Base-by-base conservation (phyloP, 2,797 vertebrate genomes). In the Podarcis siculus region DNA sequence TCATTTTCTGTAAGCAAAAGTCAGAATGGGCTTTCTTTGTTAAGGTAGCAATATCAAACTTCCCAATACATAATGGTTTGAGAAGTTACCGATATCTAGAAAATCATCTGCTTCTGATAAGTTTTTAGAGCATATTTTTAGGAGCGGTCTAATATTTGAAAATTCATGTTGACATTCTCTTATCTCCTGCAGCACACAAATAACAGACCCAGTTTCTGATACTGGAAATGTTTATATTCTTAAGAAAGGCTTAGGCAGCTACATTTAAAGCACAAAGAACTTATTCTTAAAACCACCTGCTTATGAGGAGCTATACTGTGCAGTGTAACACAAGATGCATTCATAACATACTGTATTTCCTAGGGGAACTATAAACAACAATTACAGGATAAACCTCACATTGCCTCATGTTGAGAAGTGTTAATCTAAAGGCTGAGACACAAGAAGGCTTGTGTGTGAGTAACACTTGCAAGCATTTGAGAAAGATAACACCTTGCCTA, bases 291-390 rank as follows among this genome's bases (percentile, higher is more conserved):
- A 78, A 45, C 90, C 61, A 75, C 35, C 27, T 72, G 30, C 25
- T 84, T 79, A 72, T 67, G 35, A 79, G 66, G 45, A 69, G 71
- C 27, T n/a, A 58, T 27, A 27, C 66, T 71, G 4, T 71, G 49
- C 61, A 32, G 30, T 10, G 45, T 83, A 69, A 88, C 75, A 88
- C 45, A 61, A 76, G 61, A n/a, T 69, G 75, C 66, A 83, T 88
- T 71, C 75, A 61, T 84, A 71, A 30, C 30, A 61, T 58, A 45
- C 27, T 88, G 80, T 58, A n/a, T 58, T 88, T 69, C 87, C 45
- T 72, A 61, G 49, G 75, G 87, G 73, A 61, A 71, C 66, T 78
- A 82, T 87, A 88, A 83, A 71, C 82, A 88, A 88, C 81, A 83
- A 88, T 71, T 79, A 79, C 49, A 39, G 32, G 42, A 69, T 21